Evolutionary conservation across 2,113 vertebrate species (phyloP).

Genomic region (Neomonachus schauinslandi): DNA sequence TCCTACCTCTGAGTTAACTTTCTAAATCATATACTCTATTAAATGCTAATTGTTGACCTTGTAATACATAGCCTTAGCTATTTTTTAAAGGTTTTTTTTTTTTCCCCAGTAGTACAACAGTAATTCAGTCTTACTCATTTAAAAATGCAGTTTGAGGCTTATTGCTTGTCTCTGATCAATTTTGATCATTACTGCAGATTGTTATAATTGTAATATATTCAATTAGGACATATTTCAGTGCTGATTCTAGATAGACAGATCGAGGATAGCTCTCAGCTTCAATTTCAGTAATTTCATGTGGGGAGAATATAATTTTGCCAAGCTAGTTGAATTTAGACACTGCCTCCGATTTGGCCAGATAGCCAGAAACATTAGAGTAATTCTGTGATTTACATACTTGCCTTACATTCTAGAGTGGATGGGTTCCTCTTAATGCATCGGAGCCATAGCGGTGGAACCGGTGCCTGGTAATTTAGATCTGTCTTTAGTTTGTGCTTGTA

Average conservation of each 20-base stretch:
- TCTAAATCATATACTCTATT: background rate
- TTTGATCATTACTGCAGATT: conserved; percentile 44
- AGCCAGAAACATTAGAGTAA: background rate
- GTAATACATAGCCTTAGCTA: background rate
- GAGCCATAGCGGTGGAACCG: background rate
- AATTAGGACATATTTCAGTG: background rate
- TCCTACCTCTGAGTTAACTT: background rate
- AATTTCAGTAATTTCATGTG: conserved; percentile 45
- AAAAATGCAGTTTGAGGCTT: conserved; percentile 30
- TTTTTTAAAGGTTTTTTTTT: background rate
- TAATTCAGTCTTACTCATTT: background rate
- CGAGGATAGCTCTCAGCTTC: background rate
- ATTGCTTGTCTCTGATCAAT: background rate
- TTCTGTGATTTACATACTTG: background rate
- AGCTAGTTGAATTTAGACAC: conserved; percentile 25
- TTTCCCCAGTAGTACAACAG: background rate
- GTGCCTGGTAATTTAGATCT: background rate
- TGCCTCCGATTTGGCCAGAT: background rate
- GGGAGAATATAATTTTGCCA: conserved; percentile 27
- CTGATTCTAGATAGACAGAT: background rate
- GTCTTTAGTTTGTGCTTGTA: background rate
- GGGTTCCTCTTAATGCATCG: background rate
- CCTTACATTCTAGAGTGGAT: background rate
- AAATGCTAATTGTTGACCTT: background rate
- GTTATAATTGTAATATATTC: background rate